A percentile compares a stretch with the other conserved stretches of the same genome.
Evolutionary conservation across 2,797 vertebrate species (phyloP).

Genomic region (Crocidura indochinensis): DNA sequence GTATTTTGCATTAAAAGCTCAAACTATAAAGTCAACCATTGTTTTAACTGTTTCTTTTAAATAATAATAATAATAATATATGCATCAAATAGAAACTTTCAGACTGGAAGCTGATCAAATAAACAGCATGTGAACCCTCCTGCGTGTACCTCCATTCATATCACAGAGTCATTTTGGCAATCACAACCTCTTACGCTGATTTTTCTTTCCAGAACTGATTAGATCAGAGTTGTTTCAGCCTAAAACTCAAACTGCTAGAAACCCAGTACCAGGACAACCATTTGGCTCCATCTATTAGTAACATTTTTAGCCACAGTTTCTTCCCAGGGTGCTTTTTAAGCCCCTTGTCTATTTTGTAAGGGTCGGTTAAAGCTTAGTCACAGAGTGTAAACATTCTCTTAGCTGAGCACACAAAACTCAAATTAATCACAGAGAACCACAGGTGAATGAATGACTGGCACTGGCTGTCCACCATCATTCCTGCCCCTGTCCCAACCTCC

Average conservation of each 20-base stretch:
- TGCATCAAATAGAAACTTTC: background rate
- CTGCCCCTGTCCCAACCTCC: background rate
- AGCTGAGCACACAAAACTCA: background rate
- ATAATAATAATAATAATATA: slow-evolving; percentile 15
- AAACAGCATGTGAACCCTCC: background rate
- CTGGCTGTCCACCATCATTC: too few species aligned
- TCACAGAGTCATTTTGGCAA: background rate
- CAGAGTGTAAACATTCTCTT: background rate
- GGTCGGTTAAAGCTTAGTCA: slow-evolving; percentile 2
- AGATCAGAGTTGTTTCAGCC: background rate
- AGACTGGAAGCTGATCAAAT: slow-evolving; percentile 14
- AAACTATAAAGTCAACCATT: background rate
- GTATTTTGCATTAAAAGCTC: background rate
- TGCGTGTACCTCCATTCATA: background rate
- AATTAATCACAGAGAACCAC: too few species aligned
- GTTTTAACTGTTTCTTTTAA: background rate
- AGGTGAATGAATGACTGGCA: too few species aligned
- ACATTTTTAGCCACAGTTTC: slow-evolving; percentile 10
- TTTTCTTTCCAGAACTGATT: slow-evolving; percentile 19
- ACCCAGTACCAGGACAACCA: background rate
- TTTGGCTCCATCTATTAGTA: background rate
- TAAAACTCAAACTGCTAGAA: background rate
- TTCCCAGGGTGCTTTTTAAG: slow-evolving; percentile 39
- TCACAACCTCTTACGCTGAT: background rate
- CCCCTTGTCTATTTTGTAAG: slow-evolving; percentile 20